Base-by-base conservation (phyloP, 2,888 invertebrate species). In the Nysson spinosus region DNA sequence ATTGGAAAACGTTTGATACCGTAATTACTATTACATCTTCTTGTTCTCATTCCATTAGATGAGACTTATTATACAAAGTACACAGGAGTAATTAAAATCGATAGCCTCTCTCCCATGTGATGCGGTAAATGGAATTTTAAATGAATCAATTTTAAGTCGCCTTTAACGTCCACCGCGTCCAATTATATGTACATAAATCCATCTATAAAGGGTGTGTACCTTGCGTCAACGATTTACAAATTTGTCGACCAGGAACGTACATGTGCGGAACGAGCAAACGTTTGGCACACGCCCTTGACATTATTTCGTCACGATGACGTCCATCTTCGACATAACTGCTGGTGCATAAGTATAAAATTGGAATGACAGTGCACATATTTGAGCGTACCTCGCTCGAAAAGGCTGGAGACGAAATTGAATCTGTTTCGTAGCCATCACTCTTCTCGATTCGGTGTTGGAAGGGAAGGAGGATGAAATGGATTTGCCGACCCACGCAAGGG, bases 181-280 rank as follows among this genome's bases (percentile, higher is more conserved):
- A 19, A 46, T 19, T 11, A 34, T 14, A 17, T 12, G 9, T 24
- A 60, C 43, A n/a, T 26, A 20, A 9, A n/a, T 37, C 9, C 40
- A 24, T 16, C 9, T 30, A 34, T 14, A 42, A 16, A 20, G 42
- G 42, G 37, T 51, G 50, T 40, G 37, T 39, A 62, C 17, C 49
- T 55, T 54, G 28, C 35, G 30, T 43, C 44, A 65, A 64, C 40
- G 40, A 40, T 64, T 66, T 49, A 64, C 39, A 40, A 65, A 65
- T 67, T 64, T 58, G 49, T 64, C 52, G 12, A 3, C n/a, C n/a
- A 6, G 37, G 7, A 16, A n/a, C n/a, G n/a, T n/a, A n/a, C n/a
- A n/a, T n/a, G n/a, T n/a, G n/a, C n/a, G n/a, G n/a, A n/a, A n/a
- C n/a, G n/a, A n/a, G n/a, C 44, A 34, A 62, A 62, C 55, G 55